Conservation (phyloP, 2,113 vertebrate genomes). For the Gymnocephalus cernua region DNA sequence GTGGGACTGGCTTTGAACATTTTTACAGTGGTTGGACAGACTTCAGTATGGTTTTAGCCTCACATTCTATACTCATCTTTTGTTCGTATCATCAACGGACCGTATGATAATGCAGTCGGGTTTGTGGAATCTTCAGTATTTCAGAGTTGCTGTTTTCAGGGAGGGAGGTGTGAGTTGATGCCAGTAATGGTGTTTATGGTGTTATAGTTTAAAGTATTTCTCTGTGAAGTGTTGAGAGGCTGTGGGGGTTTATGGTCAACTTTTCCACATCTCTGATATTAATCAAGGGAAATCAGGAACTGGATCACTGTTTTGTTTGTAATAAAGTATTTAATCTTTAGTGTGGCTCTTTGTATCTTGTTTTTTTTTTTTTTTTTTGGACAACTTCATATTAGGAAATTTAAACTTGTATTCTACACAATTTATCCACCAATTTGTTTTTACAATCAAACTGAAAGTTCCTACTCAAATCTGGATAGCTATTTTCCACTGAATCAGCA, state of each 20-base stretch:
- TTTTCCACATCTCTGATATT: constrained; percentile 10
- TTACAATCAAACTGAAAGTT: neutral
- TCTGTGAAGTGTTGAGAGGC: constrained; percentile 28
- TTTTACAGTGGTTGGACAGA: neutral
- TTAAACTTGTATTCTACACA: neutral
- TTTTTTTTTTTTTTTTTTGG: constrained; percentile 3
- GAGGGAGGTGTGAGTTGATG: neutral
- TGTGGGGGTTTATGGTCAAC: neutral
- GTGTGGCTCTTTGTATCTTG: neutral
- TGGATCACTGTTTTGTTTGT: constrained; percentile 55
- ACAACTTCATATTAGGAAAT: neutral
- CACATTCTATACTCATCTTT: neutral
- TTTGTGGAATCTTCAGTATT: constrained; percentile 9
- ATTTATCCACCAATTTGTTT: neutral
- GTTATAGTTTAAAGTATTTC: constrained; percentile 1
- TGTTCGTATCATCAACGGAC: constrained; percentile 17
- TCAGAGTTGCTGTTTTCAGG: constrained; percentile 25
- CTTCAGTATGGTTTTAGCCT: constrained; percentile 13
- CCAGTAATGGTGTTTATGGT: constrained; percentile 21
- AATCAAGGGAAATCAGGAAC: constrained; percentile 41
- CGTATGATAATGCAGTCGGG: neutral
- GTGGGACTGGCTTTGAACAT: constrained; percentile 20
- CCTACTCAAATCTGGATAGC: neutral
- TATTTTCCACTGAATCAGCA: neutral
- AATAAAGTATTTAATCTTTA: constrained; percentile 67